phyloP scores from a whole-genome alignment of 2,888 invertebrate genomes.

The Diaphora mendica region DNA sequence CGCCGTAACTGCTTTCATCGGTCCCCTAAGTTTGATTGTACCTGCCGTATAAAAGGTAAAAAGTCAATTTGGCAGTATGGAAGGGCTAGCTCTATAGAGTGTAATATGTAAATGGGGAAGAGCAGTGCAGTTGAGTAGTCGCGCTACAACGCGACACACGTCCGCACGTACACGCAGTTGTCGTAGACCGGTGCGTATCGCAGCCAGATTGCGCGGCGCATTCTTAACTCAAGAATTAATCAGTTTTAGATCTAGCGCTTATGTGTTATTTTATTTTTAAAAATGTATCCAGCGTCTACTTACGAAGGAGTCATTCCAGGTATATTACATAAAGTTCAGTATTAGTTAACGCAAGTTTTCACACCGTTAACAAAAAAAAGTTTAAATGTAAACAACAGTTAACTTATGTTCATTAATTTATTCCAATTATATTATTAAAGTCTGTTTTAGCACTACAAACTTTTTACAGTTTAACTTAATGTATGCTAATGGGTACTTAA shows the following conservation, averaged over 20 bases:
- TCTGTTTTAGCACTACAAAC: constrained; percentile 2
- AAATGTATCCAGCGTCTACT: constrained; percentile 81
- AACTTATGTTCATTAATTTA: constrained; percentile 2
- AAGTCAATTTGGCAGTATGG: constrained; percentile 84
- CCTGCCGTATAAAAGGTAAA: constrained; percentile 86
- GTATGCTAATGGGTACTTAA: neutral
- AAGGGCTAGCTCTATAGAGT: constrained; percentile 75
- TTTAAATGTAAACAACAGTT: neutral
- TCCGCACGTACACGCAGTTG: constrained; percentile 49
- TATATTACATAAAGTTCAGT: constrained; percentile 44
- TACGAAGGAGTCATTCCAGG: constrained; percentile 76
- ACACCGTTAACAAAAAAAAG: no score
- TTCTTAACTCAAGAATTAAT: constrained; percentile 56
- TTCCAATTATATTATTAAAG: neutral
- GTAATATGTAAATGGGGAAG: constrained; percentile 84
- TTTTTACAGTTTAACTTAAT: constrained; percentile 1
- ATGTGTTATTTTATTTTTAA: constrained; percentile 53
- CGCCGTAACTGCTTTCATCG: constrained; percentile 73
- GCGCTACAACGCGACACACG: constrained; percentile 65
- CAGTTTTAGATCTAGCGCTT: constrained; percentile 45
- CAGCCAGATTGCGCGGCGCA: constrained; percentile 54
- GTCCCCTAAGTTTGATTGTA: constrained; percentile 82
- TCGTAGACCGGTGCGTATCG: constrained; percentile 42
- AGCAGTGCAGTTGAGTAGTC: constrained; percentile 78
- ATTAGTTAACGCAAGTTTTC: neutral